These are phyloP conservation scores for Nilaparvata lugens DNA, from an alignment of 1,140 invertebrate species.

Conservation along the genomic window DNA sequence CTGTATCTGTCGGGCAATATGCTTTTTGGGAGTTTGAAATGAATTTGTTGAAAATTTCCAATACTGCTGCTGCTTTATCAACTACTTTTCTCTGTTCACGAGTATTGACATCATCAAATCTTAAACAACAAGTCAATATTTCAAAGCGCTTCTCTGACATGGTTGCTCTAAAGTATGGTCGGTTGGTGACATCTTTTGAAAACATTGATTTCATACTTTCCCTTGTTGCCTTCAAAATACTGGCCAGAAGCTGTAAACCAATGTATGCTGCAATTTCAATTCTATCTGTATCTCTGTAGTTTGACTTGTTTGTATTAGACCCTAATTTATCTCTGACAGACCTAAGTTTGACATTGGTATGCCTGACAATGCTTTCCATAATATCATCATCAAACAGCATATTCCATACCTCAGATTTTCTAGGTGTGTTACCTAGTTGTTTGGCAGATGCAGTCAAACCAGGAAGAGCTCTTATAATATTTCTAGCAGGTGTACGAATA, in stretches of 20 bases:
- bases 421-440: background rate
- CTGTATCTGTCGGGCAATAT: background rate
- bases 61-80: constrained; percentile 17
- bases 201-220: background rate
- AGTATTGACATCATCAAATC: background rate
- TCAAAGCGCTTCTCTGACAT: too few relatives aligned
- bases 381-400: background rate
- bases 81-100: background rate
- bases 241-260: background rate
- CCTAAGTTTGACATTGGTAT: background rate
- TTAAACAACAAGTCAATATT: too few relatives aligned
- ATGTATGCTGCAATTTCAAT: background rate
- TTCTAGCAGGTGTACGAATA: background rate
- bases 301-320: background rate
- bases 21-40: background rate
- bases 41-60: constrained; percentile 16
- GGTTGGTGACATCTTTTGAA: background rate
- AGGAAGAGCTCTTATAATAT: background rate
- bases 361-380: background rate
- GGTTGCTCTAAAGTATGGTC: too few relatives aligned
- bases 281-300: background rate
- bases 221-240: background rate
- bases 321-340: background rate
- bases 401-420: constrained; percentile 1
- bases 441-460: background rate